Base-by-base conservation (phyloP, 2,888 invertebrate species). In the Thera britannica region DNA sequence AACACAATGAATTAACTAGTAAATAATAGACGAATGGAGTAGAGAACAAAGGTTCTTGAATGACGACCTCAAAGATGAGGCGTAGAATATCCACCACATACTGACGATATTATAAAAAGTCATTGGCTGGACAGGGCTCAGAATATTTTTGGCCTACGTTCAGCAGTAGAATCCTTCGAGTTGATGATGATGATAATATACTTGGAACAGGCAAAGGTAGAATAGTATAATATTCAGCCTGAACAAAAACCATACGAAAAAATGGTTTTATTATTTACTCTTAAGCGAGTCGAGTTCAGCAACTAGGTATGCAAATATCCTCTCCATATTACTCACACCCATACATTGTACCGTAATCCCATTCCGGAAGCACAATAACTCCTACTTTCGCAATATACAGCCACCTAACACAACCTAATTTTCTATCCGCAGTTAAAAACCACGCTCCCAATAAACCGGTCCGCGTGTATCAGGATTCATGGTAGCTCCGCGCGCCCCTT, bases 391-490 rank as follows among this genome's bases (percentile, higher is more conserved):
- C 66, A 70, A 74, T 70, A 73, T 72, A 74, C 72, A 72, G 67
- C 66, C 68, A 61, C 69, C 72, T 70, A 71, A 72, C 72, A 71
- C 70, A 73, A 74, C 74, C 71, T 75, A 75, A 73, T 75, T 70
- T 72, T 75, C 73, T 74, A 75, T 73, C 72, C 72, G 76, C 66
- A 74, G 74, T 82, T 84, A 83, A 82, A 84, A 83, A 81, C 79
- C 81, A 82, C 83, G 83, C 72, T 87, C 87, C 82, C 77, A 77
- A 80, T 82, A 83, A 76, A 82, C 79, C 87, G 92, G 92, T 85
- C 83, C 84, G 85, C 81, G 83, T 86, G 87, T 90, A 92, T 92
- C 90, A 90, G 90, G 90, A 92, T 92, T 92, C 92, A 92, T 92
- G 92, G 87, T 89, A 88, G 90, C 86, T 86, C 84, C 82, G 83